A percentile compares a stretch with the other conserved stretches of the same genome.
Evolutionary conservation across 2,113 vertebrate genomes (phyloP).

Genomic region (Lasiurus cinereus): DNA sequence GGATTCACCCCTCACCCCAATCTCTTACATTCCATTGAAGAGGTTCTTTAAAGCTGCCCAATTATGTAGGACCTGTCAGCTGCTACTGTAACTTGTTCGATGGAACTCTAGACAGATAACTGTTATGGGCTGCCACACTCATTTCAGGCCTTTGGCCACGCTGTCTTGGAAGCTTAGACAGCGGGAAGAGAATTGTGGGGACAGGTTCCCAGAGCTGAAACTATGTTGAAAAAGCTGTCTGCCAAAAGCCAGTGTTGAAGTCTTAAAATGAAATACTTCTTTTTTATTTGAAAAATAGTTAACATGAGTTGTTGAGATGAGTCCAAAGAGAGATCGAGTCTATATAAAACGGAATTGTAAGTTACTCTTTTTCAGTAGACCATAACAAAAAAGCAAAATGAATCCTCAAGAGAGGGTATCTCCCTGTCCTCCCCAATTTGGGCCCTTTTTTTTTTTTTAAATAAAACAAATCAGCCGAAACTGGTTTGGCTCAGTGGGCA

Average conservation of each 20-base stretch:
- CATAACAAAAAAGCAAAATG: constrained; percentile 45
- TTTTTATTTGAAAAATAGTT: constrained; percentile 63
- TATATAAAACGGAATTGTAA: constrained; percentile 58
- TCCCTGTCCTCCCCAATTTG: neutral
- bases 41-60: neutral
- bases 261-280: constrained; percentile 61
- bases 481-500: too few species aligned
- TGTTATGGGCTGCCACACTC: neutral
- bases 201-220: constrained; percentile 60
- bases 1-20: rapidly evolving
- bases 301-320: constrained; percentile 54
- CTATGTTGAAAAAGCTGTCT: constrained; percentile 9
- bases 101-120: neutral
- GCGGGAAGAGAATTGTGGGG: neutral
- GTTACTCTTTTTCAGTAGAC: constrained; percentile 30
- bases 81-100: neutral
- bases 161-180: neutral
- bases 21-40: neutral
- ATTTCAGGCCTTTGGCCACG: neutral
- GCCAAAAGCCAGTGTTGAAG: constrained; percentile 58
- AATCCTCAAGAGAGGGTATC: constrained; percentile 11
- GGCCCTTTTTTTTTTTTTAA: neutral
- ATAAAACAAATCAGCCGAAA: neutral
- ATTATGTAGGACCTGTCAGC: neutral
- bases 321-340: constrained; percentile 57